Evolutionary conservation across 2,888 invertebrate species (phyloP), one percentile per base, ranked within the genome.

Genomic region (Ypsolopha scabrella): DNA sequence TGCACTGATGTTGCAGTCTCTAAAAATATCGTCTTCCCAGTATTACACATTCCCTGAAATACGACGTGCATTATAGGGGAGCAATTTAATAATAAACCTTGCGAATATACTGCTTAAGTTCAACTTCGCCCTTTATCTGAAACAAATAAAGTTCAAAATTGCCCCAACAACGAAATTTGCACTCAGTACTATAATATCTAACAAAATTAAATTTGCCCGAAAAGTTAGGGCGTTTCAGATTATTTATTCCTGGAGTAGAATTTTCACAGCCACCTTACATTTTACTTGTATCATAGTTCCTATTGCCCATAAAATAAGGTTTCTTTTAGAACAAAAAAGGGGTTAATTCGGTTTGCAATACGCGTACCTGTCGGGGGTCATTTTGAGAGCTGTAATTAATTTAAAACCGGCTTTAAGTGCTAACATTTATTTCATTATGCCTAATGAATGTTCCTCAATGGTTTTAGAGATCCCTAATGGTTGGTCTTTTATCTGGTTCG

Each of bases 211-310:
- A 69, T 68, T 68, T 60, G 53, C 61, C 54, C 58, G 63, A 57
- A 61, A 61, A 59, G 62, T 61, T 54, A 49, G 51, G 51, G 51
- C 41, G 48, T 50, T 72, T 64, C 59, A 63, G 63, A 68, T 72
- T 72, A 72, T 70, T 72, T 72, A 73, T 72, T 65, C 63, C 62
- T 58, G 61, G 58, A 61, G 63, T 58, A 57, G 60, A 64, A 63
- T 66, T 63, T 48, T 8, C 10, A n/a, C 11, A 2, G 39, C 10
- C 39, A 39, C 39, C 24, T 24, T 24, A 24, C 4, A 24, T 24
- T 24, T 24, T 24, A 24, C 24, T 24, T 24, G 3, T 11, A 7
- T 36, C 8, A 9, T 11, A 39, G 39, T 11, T 10, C 39, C 39
- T 39, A 39, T 39, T 11, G 6, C 39, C 10, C 7, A 6, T 11